These are phyloP conservation scores for Sepiola atlantica DNA, from an alignment of 2,888 invertebrate genomes.

Conservation along the genomic window DNA sequence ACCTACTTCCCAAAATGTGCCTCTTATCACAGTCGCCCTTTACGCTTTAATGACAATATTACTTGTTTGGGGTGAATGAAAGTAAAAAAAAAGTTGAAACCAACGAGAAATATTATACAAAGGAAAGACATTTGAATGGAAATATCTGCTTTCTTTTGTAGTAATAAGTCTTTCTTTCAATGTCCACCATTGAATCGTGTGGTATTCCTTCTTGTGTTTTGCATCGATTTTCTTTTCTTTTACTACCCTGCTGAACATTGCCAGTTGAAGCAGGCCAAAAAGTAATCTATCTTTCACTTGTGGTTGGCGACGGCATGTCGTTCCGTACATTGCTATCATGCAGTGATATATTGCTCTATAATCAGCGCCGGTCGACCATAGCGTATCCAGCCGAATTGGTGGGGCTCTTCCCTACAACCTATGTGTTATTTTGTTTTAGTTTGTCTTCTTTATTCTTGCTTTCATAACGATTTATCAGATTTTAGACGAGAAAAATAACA, in stretches of 20 bases:
- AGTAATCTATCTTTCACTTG: conserved; percentile 20
- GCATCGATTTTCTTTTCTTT: background rate
- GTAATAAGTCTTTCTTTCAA: background rate
- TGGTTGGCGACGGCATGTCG: conserved; percentile 11
- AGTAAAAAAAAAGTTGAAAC: background rate
- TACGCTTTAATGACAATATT: too few relatives aligned
- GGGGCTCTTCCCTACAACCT: background rate
- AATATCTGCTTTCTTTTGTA: background rate
- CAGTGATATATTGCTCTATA: background rate
- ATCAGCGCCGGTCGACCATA: background rate
- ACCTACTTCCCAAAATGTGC: too few relatives aligned
- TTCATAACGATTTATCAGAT: conserved; percentile 9
- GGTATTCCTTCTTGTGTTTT: background rate
- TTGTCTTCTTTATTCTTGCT: background rate
- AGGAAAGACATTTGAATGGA: background rate
- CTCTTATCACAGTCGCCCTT: too few relatives aligned
- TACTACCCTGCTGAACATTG: background rate
- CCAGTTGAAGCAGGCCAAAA: background rate
- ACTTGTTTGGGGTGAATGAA: background rate
- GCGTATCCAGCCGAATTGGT: background rate
- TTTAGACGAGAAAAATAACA: background rate
- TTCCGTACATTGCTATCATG: background rate
- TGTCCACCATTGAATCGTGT: background rate
- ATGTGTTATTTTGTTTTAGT: background rate
- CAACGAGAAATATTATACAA: background rate